Conservation (phyloP, 2,888 invertebrate genomes). For the Drosophila macrospina region DNA sequence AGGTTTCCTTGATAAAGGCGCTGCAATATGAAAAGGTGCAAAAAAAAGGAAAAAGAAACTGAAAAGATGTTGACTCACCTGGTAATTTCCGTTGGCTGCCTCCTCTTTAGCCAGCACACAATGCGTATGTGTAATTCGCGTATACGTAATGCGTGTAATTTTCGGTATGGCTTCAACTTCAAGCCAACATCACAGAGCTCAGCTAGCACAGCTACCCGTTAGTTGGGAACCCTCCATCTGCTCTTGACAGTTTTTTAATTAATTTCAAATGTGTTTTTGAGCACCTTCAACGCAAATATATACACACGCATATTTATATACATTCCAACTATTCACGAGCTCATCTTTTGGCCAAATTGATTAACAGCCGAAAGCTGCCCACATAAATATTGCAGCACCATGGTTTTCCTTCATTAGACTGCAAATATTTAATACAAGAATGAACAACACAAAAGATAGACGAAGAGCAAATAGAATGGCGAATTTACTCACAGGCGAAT, state of each 20-base stretch:
- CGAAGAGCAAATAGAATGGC: too few relatives aligned
- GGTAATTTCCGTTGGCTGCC: slow-evolving; percentile 71
- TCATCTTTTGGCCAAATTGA: slow-evolving; percentile 46
- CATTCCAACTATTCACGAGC: slow-evolving; percentile 47
- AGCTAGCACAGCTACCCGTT: slow-evolving; percentile 8
- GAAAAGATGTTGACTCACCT: slow-evolving; percentile 72
- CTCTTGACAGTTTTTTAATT: slow-evolving; percentile 74
- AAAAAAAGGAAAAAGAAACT: slow-evolving; percentile 35
- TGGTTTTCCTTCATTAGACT: not conserved
- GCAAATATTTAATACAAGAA: not conserved
- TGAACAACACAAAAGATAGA: too few relatives aligned
- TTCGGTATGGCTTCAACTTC: slow-evolving; percentile 33
- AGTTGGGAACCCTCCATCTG: slow-evolving; percentile 39
- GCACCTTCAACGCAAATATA: slow-evolving; percentile 32
- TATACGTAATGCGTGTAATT: slow-evolving; percentile 56
- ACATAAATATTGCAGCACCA: not conserved
- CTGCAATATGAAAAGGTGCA: slow-evolving; percentile 41
- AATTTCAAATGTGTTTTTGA: slow-evolving; percentile 55
- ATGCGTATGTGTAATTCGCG: slow-evolving; percentile 29
- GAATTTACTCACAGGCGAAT: too few relatives aligned
- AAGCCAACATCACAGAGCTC: slow-evolving; percentile 6
- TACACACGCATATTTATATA: too few relatives aligned
- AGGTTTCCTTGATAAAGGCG: slow-evolving; percentile 69
- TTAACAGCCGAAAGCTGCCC: slow-evolving; percentile 45
- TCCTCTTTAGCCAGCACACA: slow-evolving; percentile 35